Evolutionary conservation across 2,113 vertebrate genomes (phyloP), one percentile per base, ranked within the genome.

Genomic region (Periophthalmus modestus): DNA sequence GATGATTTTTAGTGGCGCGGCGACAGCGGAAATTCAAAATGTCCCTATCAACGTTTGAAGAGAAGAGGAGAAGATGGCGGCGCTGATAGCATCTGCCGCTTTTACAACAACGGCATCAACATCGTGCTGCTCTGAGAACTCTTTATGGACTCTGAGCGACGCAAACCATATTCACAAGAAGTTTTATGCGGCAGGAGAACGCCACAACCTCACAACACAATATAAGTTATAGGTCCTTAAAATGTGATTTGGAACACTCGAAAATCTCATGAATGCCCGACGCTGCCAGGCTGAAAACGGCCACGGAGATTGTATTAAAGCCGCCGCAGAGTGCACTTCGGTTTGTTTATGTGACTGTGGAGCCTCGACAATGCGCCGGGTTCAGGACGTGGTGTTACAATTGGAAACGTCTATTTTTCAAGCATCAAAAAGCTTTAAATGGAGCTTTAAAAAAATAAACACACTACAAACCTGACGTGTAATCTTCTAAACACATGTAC

Each of bases 11-110:
- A 63, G 39, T 70, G 68, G 54, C 61, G 76, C 36, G 71, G 52
- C 39, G 36, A 33, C 24, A 72, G 47, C 63, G 66, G 72, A 65
- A 79, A 75, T 71, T 71, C 69, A 34, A 36, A 72, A 43, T 52
- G 75, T 19, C 50, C 21, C 54, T 28, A 69, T 86, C 72, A 69
- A 73, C 52, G 48, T 62, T 68, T 66, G 24, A 72, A 82, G 36
- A 74, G 47, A 68, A 65, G 39, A 14, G 7, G 7, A 72, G 33
- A 62, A 78, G 74, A 15, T 71, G 24, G 48, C 63, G 6, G 36
- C 66, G 65, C 5, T 74, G 66, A 67, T 43, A 46, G 59, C 47
- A 34, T 47, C 54, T 6, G 13, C 16, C 23, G 57, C 52, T 0
- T 36, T 50, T 75, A 62, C 68, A 78, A 19, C 28, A 58, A 58